Evolutionary conservation across 2,113 vertebrate species (phyloP), one percentile per base, ranked within the genome.

Genomic region (Neodon shergylaensis): DNA sequence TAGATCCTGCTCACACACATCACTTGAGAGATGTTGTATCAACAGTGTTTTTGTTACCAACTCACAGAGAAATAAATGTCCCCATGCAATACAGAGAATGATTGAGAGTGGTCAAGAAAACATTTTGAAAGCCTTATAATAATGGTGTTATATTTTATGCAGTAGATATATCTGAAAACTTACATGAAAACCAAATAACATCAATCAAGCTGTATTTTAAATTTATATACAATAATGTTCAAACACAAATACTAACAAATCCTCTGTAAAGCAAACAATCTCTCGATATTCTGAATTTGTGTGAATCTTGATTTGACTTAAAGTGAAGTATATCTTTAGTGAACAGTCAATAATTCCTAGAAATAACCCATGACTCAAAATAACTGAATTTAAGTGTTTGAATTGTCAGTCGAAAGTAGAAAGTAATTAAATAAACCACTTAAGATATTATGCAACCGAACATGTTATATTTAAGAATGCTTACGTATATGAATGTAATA

Each of bases 181-280:
- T 92, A 3, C 13, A 42, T 84, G 12, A 66, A 49, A 95, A 42
- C 66, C 47, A 94, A 83, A 47, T 1, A 70, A 49, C 52, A 63
- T 77, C 66, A 79, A 70, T n/a, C 54, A 84, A 77, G n/a, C n/a
- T 58, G n/a, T 77, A 88, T 54, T 82, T 47, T 21, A 42, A 92
- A 90, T 77, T 86, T 65, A 66, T 22, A n/a, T 33, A 93, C 14
- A 68, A 84, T 66, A 63, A 8, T 79, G 14, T 33, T 96, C 10
- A 94, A 44, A 79, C 44, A 91, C 54, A 90, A 77, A 74, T 84
- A 19, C 79, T 88, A 58, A 93, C 76, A 9, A 65, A 19, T 96
- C 19, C 2, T 77, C 95, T 88, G 72, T 91, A 88, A 93, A 92
- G n/a, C 66, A 95, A 96, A 68, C 7, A 88, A 74, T 28, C 42